Base-by-base conservation (phyloP, 1,140 invertebrate genomes). In the Forficula auricularia region DNA sequence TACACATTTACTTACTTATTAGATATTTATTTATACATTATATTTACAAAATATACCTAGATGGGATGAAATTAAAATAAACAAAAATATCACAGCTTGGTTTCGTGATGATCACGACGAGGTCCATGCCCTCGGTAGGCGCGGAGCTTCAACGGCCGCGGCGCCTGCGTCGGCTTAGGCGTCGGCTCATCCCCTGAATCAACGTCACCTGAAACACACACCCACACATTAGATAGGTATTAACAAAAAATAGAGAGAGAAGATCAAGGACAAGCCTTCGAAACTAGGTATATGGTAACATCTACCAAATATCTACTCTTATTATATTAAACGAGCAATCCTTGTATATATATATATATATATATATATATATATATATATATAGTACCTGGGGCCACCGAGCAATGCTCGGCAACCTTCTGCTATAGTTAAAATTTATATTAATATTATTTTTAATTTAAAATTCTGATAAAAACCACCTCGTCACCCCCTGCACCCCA, bases 41-140 rank as follows among this genome's bases (percentile, higher is more conserved):
- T n/a, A n/a, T n/a, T n/a, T n/a, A n/a, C n/a, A n/a, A n/a, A n/a
- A n/a, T n/a, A n/a, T n/a, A n/a, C n/a, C n/a, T n/a, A n/a, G n/a
- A n/a, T n/a, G n/a, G n/a, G n/a, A n/a, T n/a, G n/a, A n/a, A n/a
- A n/a, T n/a, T n/a, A n/a, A n/a, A n/a, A n/a, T n/a, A 27, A 10
- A 36, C 34, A 18, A 18, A 36, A 10, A 27, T 43, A 45, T 40
- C 37, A 47, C 32, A 47, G 32, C 19, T 47, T 47, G 8, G 46
- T 47, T 40, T 47, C 46, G 19, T 47, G 46, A 10, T 43, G 36
- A 34, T 47, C 42, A n/a, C 46, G 33, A 3, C 41, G n/a, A 27
- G 22, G 22, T 9, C 34, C 39, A 19, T 46, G 41, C 0, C 45
- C 45, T 10, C 46, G 35, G 14, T 44, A 47, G 2, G 35, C 16